These are phyloP conservation scores for Halisarca cf. caerulea DNA, from an alignment of 37 sponge, comb jelly and placozoan species.

Conservation along the genomic window DNA sequence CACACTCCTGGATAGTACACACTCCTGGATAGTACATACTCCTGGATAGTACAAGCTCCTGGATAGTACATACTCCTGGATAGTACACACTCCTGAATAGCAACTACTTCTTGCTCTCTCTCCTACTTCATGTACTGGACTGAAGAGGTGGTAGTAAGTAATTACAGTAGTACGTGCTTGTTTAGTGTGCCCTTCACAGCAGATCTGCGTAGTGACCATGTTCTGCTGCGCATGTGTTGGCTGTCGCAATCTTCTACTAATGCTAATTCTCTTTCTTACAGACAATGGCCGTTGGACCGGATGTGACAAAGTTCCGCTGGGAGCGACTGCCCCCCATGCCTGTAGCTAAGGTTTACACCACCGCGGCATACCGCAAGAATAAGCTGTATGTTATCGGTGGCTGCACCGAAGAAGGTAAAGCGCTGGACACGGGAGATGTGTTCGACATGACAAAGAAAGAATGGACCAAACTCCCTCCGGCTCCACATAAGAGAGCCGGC, in stretches of 20 bases:
- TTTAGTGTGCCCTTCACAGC: too few species aligned
- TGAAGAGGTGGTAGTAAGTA: too few species aligned
- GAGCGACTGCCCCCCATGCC: conserved; percentile 67
- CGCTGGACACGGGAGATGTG: conserved; percentile 57
- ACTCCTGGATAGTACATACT: too few species aligned
- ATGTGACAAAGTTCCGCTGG: conserved; percentile 39
- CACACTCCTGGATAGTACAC: too few species aligned
- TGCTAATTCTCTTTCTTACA: not conserved
- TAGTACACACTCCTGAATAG: too few species aligned
- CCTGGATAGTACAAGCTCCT: too few species aligned
- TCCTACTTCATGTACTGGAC: too few species aligned
- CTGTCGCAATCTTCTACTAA: not conserved
- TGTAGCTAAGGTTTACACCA: conserved; percentile 49
- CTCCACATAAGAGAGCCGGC: conserved; percentile 56
- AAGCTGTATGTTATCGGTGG: conserved; percentile 74
- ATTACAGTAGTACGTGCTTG: too few species aligned
- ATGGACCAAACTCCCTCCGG: conserved; percentile 57
- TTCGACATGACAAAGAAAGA: conserved; percentile 50
- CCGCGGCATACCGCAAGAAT: conserved; percentile 46
- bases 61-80: too few species aligned
- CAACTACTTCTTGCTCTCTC: too few species aligned
- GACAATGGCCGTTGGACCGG: conserved; percentile 10
- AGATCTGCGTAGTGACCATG: too few species aligned
- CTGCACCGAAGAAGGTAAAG: conserved; percentile 46
- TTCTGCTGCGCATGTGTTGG: too few species aligned